Base-by-base conservation (phyloP, 2,113 vertebrate genomes). In the Ranitomeya imitator region DNA sequence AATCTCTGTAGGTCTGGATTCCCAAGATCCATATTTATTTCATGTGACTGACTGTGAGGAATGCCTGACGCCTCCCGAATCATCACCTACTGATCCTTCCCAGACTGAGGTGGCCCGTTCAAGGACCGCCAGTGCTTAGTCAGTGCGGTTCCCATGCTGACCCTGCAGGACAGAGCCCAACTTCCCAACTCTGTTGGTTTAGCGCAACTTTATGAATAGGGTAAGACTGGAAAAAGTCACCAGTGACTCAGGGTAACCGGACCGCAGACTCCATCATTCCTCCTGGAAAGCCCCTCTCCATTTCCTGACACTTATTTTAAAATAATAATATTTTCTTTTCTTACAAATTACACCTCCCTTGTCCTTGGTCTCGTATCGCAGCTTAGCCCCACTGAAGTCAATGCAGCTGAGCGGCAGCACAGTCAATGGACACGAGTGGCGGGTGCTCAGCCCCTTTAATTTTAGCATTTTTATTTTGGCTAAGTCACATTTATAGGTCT, bases 121-220 rank as follows among this genome's bases (percentile, higher is more conserved):
- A 80, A 87, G 77, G 77, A 87, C 69, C 65, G 69, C 73, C 6
- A 6, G 37, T 76, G 73, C 86, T 88, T 88, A 88, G 52, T 88
- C 86, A 88, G 86, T 63, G 86, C 45, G 21, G 86, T 88, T 88
- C 86, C 79, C 86, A 88, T 83, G 86, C 86, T 88, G 86, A 88
- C 54, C 55, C 51, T 13, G 79, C 86, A 88, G 67, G 77, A 88
- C 86, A 23, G 7, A 76, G 51, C 51, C 8, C 79, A 15, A 54
- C 69, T 74, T 63, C 86, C 79, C 67, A 83, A 76, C 55, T 14
- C 8, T 88, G 86, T 88, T 83, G n/a, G 76, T 76, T 52, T 61
- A 76, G 86, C 10, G 37, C 45, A 52, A 82, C 67, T 83, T 74
- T 37, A 26, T 83, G 55, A 74, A 88, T 83, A 88, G 61, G 16